Evolutionary conservation across 2,888 invertebrate species (phyloP).

Genomic region (Nowickia ferox): DNA sequence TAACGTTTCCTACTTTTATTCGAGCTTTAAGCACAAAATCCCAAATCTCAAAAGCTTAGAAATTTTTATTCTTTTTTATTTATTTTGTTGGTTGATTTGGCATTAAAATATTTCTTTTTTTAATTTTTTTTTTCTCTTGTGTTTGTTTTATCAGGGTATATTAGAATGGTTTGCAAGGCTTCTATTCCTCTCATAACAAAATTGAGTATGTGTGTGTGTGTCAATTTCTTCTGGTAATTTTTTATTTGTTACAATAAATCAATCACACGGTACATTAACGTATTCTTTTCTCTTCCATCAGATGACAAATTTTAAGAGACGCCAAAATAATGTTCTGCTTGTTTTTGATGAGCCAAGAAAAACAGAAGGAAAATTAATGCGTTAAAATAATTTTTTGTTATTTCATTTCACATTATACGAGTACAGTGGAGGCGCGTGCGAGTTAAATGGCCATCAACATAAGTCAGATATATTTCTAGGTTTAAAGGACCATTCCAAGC

Average conservation of each 20-base stretch:
- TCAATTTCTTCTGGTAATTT: conserved; percentile 1
- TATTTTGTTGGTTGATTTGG: conserved; percentile 22
- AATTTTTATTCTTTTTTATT: conserved; percentile 33
- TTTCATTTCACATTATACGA: conserved; percentile 4
- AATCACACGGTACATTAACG: conserved; percentile 58
- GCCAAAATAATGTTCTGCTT: conserved; percentile 66
- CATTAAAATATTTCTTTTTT: not conserved
- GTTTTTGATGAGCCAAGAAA: conserved; percentile 29
- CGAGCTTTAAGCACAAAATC: not conserved
- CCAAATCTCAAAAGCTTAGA: conserved; percentile 23
- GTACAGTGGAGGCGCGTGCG: not conserved
- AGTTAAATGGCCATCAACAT: too few relatives aligned
- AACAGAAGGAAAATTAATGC: conserved; percentile 36
- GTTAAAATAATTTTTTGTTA: conserved; percentile 1
- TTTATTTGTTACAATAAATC: conserved; percentile 69
- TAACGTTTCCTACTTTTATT: conserved; percentile 34
- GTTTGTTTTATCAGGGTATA: not conserved
- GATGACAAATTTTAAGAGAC: conserved; percentile 68
- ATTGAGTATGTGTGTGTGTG: not conserved
- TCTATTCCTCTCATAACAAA: not conserved
- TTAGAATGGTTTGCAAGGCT: conserved; percentile 57
- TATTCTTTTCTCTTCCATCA: conserved; percentile 25
- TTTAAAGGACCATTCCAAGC: too few relatives aligned
- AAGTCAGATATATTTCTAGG: too few relatives aligned
- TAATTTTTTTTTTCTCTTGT: not conserved